Conservation (phyloP, 2,888 invertebrate genomes). For the Strigamia crassipes region DNA sequence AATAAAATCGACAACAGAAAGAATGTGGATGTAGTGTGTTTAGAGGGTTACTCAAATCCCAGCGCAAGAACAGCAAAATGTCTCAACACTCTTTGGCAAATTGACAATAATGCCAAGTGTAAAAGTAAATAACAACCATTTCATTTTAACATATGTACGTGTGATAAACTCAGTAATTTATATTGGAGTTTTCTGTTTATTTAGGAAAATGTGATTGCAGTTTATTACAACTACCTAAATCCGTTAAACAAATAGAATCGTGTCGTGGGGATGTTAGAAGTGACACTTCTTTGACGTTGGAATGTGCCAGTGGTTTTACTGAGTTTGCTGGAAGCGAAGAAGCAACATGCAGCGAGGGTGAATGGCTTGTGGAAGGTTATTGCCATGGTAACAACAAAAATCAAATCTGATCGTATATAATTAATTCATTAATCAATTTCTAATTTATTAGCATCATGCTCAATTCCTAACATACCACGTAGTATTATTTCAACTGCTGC, state of each 20-base stretch:
- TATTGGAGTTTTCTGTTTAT: not conserved
- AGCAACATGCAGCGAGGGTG: not conserved
- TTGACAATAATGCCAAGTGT: no score
- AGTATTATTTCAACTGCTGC: not conserved
- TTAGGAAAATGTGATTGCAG: not conserved
- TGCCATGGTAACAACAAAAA: not conserved
- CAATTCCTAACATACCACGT: not conserved
- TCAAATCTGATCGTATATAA: not conserved
- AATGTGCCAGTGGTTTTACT: not conserved
- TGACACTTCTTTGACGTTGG: not conserved
- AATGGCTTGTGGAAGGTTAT: not conserved
- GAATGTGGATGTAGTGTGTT: not conserved
- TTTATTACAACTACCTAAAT: not conserved
- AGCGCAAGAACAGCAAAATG: no score
- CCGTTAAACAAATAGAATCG: not conserved
- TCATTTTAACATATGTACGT: no score
- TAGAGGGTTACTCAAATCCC: no score
- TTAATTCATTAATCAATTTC: not conserved
- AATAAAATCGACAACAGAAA: not conserved
- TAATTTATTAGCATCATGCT: not conserved
- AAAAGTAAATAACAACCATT: no score
- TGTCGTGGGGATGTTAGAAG: not conserved
- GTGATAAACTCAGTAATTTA: no score
- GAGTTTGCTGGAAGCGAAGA: not conserved
- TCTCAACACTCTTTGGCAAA: no score